phyloP scores from a whole-genome alignment of 2,888 invertebrate species.

The Drosophila bunnanda region DNA sequence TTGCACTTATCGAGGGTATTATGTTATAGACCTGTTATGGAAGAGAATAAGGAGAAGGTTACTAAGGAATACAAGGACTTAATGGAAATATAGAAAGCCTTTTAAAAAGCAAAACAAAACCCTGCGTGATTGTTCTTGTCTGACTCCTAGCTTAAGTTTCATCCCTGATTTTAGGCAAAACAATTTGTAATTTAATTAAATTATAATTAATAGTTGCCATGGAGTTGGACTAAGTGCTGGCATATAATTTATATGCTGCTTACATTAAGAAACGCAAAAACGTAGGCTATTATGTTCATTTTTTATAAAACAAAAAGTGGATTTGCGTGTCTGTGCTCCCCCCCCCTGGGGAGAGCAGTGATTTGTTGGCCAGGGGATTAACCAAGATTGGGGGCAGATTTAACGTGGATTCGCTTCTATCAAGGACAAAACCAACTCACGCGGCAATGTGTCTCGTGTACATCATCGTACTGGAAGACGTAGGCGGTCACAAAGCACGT shows the following conservation, averaged over 20 bases:
- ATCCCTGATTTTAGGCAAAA: not conserved
- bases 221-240: not conserved
- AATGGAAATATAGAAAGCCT: not conserved
- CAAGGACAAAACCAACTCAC: slow-evolving; percentile 87
- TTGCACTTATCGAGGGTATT: slow-evolving; percentile 97
- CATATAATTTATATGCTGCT: not conserved
- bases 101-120: not conserved
- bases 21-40: slow-evolving; percentile 91
- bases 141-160: not conserved
- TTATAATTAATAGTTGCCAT: not conserved
- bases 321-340: slow-evolving; percentile 6
- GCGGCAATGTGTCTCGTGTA: slow-evolving; percentile 97
- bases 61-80: not conserved
- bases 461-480: slow-evolving; percentile 96
- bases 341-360: slow-evolving; percentile 16
- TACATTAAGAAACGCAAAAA: no score
- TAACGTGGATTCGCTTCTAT: not conserved
- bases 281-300: not conserved
- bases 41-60: not conserved
- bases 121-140: not conserved
- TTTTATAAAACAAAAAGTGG: not conserved
- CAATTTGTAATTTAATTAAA: not conserved
- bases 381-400: slow-evolving; percentile 18
- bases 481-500: slow-evolving; percentile 95
- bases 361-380: slow-evolving; percentile 25